Conservation (phyloP, 2,888 invertebrate genomes). For the Epistrophe grossulariae region DNA sequence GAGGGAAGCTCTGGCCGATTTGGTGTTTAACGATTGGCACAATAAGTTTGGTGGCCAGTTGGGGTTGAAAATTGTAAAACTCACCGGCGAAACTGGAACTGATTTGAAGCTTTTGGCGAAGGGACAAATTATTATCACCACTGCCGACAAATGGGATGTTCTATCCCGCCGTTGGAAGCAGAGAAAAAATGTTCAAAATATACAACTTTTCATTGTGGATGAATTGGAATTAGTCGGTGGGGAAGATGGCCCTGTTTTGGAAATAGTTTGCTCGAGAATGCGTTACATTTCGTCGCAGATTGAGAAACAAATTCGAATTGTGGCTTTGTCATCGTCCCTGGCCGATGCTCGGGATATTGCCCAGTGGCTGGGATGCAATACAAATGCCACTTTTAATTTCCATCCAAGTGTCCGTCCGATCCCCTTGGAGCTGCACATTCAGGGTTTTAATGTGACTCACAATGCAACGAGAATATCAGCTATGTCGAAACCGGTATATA, state of each 20-base stretch:
- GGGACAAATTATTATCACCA: slow-evolving; percentile 97
- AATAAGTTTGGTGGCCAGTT: slow-evolving; percentile 92
- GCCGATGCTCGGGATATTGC: slow-evolving; percentile 98
- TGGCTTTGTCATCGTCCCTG: slow-evolving; percentile 96
- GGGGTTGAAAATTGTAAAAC: slow-evolving; percentile 92
- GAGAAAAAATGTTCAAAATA: slow-evolving; percentile 98
- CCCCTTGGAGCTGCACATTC: slow-evolving; percentile 97
- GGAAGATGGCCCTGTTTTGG: slow-evolving; percentile 96
- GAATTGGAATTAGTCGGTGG: slow-evolving; percentile 96
- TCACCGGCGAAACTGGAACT: slow-evolving; percentile 98
- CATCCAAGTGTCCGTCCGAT: slow-evolving; percentile 98
- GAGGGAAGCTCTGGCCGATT: slow-evolving; percentile 95
- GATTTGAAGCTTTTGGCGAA: slow-evolving; percentile 96
- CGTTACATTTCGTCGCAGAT: slow-evolving; percentile 98
- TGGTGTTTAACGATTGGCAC: slow-evolving; percentile 96
- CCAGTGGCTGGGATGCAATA: slow-evolving; percentile 97
- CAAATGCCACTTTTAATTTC: slow-evolving; percentile 98
- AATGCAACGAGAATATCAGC: slow-evolving; percentile 97
- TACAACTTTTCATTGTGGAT: slow-evolving; percentile 98
- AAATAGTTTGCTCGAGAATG: slow-evolving; percentile 95
- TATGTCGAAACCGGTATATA: slow-evolving; percentile 99
- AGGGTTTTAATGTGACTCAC: slow-evolving; percentile 98
- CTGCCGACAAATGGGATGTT: slow-evolving; percentile 99
- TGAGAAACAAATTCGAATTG: slow-evolving; percentile 94
- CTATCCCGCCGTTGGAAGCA: slow-evolving; percentile 99